phyloP scores from a whole-genome alignment of 1,140 invertebrate species.

The Drosophila erecta region DNA sequence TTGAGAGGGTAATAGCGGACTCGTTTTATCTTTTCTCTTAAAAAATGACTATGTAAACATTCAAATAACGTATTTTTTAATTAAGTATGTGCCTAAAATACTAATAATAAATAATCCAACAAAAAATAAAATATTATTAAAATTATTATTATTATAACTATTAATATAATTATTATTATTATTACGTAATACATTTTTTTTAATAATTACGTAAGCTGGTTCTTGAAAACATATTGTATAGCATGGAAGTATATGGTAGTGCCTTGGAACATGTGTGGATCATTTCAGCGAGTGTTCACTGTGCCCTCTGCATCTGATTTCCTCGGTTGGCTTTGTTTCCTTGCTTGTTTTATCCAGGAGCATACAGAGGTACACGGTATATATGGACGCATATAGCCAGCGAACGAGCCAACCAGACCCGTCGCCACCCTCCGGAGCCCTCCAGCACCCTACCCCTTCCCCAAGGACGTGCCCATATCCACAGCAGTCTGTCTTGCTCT shows the following conservation, averaged over 20 bases:
- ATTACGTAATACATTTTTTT: no score
- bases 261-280: background rate
- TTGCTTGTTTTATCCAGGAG: slow-evolving; percentile 9
- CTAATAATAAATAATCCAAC: no score
- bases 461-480: slow-evolving; percentile 24
- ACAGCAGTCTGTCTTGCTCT: slow-evolving; percentile 64
- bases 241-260: no score
- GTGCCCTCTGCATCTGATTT: slow-evolving; percentile 14
- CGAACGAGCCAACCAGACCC: slow-evolving; percentile 33
- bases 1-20: background rate
- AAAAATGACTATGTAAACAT: background rate
- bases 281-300: background rate
- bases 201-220: background rate
- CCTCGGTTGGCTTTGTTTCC: slow-evolving; percentile 15
- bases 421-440: slow-evolving; percentile 2
- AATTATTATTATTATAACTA: no score
- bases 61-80: no score
- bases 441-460: background rate
- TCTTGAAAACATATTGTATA: no score
- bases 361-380: slow-evolving; percentile 13
- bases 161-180: no score
- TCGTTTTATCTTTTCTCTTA: background rate
- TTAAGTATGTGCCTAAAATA: no score
- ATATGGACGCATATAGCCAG: slow-evolving; percentile 34
- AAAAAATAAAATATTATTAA: background rate